Conservation (phyloP, 2,797 vertebrate genomes). For the Parauchenoglanis punctatus region DNA sequence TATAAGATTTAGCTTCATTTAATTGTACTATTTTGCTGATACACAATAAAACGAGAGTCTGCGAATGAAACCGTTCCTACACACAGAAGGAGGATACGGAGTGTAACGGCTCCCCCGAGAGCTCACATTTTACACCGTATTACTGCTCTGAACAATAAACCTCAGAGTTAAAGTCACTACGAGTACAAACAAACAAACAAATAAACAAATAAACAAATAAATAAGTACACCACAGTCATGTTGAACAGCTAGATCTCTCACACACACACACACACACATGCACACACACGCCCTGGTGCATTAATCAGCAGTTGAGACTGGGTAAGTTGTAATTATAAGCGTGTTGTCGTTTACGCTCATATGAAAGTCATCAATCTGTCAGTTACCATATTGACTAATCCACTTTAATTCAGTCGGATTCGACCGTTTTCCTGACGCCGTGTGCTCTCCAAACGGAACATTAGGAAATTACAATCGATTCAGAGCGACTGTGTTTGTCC, state of each 20-base stretch:
- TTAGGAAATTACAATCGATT: constrained; percentile 19
- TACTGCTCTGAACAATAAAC: not conserved
- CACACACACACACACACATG: not conserved
- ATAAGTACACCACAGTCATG: not conserved
- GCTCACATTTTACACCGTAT: not conserved
- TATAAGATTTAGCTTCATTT: constrained; percentile 5
- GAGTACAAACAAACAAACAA: not conserved
- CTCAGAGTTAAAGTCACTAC: not conserved
- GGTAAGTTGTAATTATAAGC: not conserved
- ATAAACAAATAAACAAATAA: not conserved
- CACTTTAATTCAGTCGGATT: not conserved
- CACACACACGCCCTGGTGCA: not conserved
- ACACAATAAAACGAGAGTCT: constrained; percentile 1
- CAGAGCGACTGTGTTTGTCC: not conserved
- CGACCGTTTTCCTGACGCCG: not conserved
- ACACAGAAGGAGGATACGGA: not conserved
- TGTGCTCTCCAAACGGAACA: not conserved
- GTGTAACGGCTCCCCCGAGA: not conserved
- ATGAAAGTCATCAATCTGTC: not conserved
- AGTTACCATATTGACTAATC: not conserved
- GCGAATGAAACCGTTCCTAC: not conserved
- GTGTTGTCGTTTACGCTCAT: not conserved
- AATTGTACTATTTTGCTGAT: not conserved
- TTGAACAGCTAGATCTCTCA: not conserved
- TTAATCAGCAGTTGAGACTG: not conserved